These are phyloP conservation scores for Apteryx mantelli DNA, from an alignment of 2,113 vertebrate genomes.

Conservation along the genomic window DNA sequence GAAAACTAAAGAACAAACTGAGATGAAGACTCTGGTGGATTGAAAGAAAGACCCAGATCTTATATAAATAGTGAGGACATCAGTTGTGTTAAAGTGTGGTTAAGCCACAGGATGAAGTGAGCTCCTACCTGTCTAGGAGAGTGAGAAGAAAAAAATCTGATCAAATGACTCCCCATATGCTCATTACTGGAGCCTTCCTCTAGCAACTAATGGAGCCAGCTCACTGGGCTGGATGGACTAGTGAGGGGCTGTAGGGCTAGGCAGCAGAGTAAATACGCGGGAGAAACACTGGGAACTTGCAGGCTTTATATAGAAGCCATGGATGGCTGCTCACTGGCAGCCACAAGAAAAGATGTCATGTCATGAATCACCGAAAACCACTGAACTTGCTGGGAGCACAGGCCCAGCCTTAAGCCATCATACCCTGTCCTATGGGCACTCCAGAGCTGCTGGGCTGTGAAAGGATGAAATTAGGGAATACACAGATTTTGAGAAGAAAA, in stretches of 20 bases:
- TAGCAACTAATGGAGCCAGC: background rate
- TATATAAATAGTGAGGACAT: background rate
- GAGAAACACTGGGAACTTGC: background rate
- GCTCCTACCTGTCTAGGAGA: background rate
- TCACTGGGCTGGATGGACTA: background rate
- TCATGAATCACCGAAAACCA: background rate
- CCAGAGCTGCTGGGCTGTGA: background rate
- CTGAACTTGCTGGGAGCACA: background rate
- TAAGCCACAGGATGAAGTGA: background rate
- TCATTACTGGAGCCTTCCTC: background rate
- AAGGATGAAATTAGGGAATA: background rate
- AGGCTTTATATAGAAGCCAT: background rate
- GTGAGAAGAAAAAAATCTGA: background rate
- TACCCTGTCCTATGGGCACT: background rate
- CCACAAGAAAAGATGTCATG: background rate
- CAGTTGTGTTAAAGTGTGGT: no score
- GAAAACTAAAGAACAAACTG: background rate
- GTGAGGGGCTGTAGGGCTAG: background rate
- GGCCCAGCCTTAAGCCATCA: background rate
- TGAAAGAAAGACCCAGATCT: background rate
- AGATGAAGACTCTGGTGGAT: background rate
- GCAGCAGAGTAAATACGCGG: background rate
- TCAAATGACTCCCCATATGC: background rate
- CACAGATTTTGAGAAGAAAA: background rate
- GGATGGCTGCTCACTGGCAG: background rate